Base-by-base conservation (phyloP, 2,113 vertebrate species). In the Brachirus orientalis region DNA sequence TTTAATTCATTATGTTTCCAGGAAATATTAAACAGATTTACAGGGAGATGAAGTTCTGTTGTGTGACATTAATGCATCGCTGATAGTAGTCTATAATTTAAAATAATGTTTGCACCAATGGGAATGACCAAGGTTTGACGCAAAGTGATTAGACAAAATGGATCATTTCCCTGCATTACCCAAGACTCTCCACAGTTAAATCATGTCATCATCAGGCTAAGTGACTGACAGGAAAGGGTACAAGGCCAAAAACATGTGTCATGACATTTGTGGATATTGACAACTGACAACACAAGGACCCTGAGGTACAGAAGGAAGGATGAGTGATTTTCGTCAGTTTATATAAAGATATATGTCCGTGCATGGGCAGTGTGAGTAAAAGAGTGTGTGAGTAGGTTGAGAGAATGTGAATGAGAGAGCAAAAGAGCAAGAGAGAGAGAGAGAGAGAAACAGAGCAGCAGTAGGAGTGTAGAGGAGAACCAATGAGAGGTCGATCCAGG, bases 401-500 rank as follows among this genome's bases (percentile, higher is more conserved):
- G 53, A 68, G 35, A 51, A 44, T 51, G 35, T 17, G 63, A 72
- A 48, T 20, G 37, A 8, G 54, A 56, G 36, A n/a, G n/a, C n/a
- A n/a, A 8, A 18, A 40, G 36, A 44, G 38, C 19, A 8, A 56
- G 17, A 10, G 19, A 35, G 33, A 71, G 35, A 50, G 13, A 59
- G 17, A 57, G 37, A 0, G 20, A 66, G 76, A 77, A 80, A 80
- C 37, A 28, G 85, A 22, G 63, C 62, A 69, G 47, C 59, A 43
- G 40, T 14, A 73, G 46, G 50, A 64, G 69, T 64, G 28, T 10
- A 51, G 52, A 84, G 77, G 73, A 83, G 82, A 82, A 85, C 80
- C 82, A 82, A 86, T 75, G 74, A 75, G 77, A 90, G 86, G 88
- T 88, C 75, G 74, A 72, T 65, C 63, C 65, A 66, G 85, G 88